Evolutionary conservation across 2,797 vertebrate species (phyloP).

Genomic region (Remorina albescens): DNA sequence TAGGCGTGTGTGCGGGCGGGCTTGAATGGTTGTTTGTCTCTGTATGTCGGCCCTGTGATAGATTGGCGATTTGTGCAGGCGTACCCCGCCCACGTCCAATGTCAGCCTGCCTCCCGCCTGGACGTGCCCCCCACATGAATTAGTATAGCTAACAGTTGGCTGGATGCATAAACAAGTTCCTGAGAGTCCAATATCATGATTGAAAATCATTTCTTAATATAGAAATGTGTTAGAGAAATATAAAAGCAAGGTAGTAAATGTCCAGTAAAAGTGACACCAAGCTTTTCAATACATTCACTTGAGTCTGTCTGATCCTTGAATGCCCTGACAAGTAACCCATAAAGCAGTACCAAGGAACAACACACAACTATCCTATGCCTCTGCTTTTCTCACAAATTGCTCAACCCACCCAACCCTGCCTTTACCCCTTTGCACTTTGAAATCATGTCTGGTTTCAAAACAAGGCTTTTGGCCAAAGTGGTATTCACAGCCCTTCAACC

Average conservation of each 20-base stretch:
- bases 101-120: too few relatives aligned
- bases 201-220: conserved; percentile 1
- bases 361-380: background rate
- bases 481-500: background rate
- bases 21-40: too few relatives aligned
- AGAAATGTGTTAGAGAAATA: background rate
- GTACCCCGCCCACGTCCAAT: too few relatives aligned
- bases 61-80: too few relatives aligned
- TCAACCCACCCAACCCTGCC: conserved; percentile 18
- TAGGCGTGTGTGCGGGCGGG: too few relatives aligned
- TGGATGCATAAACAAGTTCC: conserved; percentile 9
- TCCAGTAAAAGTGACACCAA: background rate
- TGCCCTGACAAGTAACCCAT: background rate
- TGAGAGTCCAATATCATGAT: conserved; percentile 12
- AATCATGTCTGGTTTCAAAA: conserved; percentile 20
- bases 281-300: conserved; percentile 1
- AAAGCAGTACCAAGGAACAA: too few relatives aligned
- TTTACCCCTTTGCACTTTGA: conserved; percentile 16
- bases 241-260: background rate
- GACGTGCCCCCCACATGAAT: too few relatives aligned
- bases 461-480: background rate
- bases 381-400: background rate
- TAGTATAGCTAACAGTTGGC: too few relatives aligned
- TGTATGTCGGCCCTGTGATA: too few relatives aligned
- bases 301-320: background rate